A percentile compares a stretch with the other conserved stretches of the same genome.
phyloP scores from a whole-genome alignment of 2,113 vertebrate genomes.

The Atrichornis clamosus region DNA sequence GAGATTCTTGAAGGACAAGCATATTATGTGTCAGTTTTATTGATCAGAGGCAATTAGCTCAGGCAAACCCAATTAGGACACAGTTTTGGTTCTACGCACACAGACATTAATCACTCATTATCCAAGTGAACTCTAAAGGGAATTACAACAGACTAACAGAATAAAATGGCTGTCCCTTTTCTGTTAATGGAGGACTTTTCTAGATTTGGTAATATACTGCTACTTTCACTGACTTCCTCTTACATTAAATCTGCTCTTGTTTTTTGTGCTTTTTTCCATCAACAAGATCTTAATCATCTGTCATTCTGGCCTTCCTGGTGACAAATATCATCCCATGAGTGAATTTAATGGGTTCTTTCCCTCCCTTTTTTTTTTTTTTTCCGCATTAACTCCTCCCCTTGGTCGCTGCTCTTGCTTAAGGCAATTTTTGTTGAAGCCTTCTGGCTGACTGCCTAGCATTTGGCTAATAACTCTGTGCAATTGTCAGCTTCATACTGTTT shows the following conservation, averaged over 20 bases:
- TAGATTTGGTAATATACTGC: background rate
- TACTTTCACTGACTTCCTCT: conserved; percentile 1
- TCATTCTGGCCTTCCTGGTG: conserved; percentile 4
- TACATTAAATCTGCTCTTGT: background rate
- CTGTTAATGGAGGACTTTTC: conserved; percentile 3
- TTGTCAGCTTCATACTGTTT: conserved; percentile 31
- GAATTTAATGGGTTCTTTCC: background rate
- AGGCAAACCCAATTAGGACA: conserved; percentile 39
- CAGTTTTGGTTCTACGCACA: conserved; percentile 39
- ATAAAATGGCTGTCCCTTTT: conserved; percentile 12
- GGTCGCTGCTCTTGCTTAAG: conserved; percentile 13
- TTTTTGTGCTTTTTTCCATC: background rate
- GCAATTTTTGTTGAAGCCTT: conserved; percentile 35
- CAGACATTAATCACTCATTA: conserved; percentile 44
- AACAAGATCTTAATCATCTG: conserved; percentile 10
- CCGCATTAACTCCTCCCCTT: background rate
- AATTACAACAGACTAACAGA: background rate
- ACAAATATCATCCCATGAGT: background rate
- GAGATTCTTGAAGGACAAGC: conserved; percentile 5
- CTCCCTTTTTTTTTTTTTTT: background rate
- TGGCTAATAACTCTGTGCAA: conserved; percentile 31
- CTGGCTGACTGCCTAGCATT: conserved; percentile 34
- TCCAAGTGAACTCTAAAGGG: conserved; percentile 20
- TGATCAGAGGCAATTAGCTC: conserved; percentile 51
- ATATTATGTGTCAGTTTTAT: conserved; percentile 5